Evolutionary conservation across 2,113 vertebrate species (phyloP), one percentile per base, ranked within the genome.

Genomic region (Telmatochromis bifrenatus): DNA sequence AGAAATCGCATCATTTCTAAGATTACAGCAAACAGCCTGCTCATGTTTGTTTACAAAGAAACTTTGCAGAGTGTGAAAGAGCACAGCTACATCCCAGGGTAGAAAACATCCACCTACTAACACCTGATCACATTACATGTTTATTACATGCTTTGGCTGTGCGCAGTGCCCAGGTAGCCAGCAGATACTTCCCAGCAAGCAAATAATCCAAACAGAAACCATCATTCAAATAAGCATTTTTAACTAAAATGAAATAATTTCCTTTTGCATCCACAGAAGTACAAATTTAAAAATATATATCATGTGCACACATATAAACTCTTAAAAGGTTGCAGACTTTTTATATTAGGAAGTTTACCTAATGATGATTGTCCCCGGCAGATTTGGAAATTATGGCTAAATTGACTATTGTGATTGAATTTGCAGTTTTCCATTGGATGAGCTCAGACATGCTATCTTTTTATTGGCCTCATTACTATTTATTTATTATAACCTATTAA

Each of bases 401-500:
- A 88, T 49, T 26, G 5, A 86, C 6, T 42, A 89, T 88, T 54
- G 84, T 89, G 85, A 86, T 28, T 56, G 6, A 73, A 73, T 54
- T 51, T 70, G n/a, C 9, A 83, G 85, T 70, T 81, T 51, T 68
- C 45, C 12, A 21, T 47, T 79, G 14, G 37, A 89, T 75, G 73
- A 70, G n/a, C 73, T 85, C 65, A 14, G 65, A 92, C 26, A 91
- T 12, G 35, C 17, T 83, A 84, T 89, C 73, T 87, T 92, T 89
- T 73, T 79, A 93, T 85, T 89, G 85, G 77, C 70, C 73, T 92
- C 81, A 81, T 91, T 86, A 70, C 68, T 70, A 62, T 94, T 90
- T 90, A 92, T 93, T 91, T 92, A 92, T 93, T 62, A 79, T 81
- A 82, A 79, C 80, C 85, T 56, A 91, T 93, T 91, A 80, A 88